Percentiles rank a stretch among this genome's conserved stretches.
Conservation (phyloP, 2,888 invertebrate species). For the Hirtodrosophila alboralis region DNA sequence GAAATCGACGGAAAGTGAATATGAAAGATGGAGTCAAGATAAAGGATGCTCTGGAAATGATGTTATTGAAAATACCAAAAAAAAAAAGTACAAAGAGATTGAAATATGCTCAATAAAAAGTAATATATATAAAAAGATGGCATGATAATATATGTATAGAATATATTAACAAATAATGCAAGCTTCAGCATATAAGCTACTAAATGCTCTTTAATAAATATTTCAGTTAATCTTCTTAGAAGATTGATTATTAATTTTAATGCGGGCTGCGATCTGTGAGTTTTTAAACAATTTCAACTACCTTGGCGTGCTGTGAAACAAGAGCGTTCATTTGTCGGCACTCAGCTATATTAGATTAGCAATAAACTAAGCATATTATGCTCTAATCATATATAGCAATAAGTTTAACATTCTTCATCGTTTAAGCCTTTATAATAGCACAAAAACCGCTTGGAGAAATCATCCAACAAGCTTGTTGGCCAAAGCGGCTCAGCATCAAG, state of each 20-base stretch:
- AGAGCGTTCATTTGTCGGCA: constrained; percentile 14
- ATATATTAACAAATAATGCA: background rate
- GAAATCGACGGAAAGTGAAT: constrained; percentile 45
- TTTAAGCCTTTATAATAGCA: constrained; percentile 1
- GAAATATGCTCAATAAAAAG: constrained; percentile 19
- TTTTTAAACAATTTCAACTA: constrained; percentile 9
- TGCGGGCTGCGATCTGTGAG: constrained; percentile 38
- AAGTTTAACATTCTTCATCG: background rate
- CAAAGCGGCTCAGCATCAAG: constrained; percentile 45
- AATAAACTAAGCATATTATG: background rate
- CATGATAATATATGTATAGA: background rate
- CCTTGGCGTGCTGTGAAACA: constrained; percentile 40
- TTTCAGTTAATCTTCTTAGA: no score
- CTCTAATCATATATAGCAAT: constrained; percentile 4
- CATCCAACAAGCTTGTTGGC: constrained; percentile 35
- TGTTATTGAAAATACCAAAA: constrained; percentile 34
- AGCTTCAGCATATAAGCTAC: background rate
- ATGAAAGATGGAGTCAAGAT: constrained; percentile 32
- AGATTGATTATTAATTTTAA: no score
- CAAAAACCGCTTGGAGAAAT: constrained; percentile 23
- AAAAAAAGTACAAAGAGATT: constrained; percentile 17
- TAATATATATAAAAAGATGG: constrained; percentile 10
- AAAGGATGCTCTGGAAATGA: constrained; percentile 39
- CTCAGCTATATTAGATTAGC: constrained; percentile 1
- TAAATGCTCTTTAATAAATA: background rate